A percentile compares a stretch with the other conserved stretches of the same genome.
Conservation (phyloP, 2,888 invertebrate species). For the Alitta virens region DNA sequence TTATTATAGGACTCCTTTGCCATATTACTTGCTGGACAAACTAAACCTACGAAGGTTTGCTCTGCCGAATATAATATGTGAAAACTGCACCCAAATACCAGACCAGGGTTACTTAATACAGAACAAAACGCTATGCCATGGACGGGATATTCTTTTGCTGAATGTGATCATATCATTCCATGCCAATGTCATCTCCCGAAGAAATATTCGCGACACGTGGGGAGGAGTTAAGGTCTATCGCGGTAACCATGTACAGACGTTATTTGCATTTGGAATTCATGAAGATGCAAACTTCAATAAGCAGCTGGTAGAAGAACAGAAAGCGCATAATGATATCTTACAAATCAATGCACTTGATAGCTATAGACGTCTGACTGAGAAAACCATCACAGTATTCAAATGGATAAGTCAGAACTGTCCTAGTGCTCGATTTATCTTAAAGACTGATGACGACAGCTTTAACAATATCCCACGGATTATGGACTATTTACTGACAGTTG, state of each 20-base stretch:
- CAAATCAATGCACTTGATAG: constrained; percentile 21
- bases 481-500: constrained; percentile 22
- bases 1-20: constrained; percentile 20
- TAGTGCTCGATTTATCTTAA: constrained; percentile 25
- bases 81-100: constrained; percentile 20
- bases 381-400: constrained; percentile 25
- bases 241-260: constrained; percentile 26
- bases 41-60: constrained; percentile 25
- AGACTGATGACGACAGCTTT: constrained; percentile 33
- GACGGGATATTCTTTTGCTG: constrained; percentile 25
- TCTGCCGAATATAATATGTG: constrained; percentile 27
- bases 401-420: constrained; percentile 25
- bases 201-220: constrained; percentile 28
- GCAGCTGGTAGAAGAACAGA: constrained; percentile 24
- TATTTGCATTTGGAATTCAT: constrained; percentile 30
- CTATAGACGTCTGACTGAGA: constrained; percentile 29
- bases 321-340: constrained; percentile 14
- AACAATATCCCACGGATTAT: constrained; percentile 28
- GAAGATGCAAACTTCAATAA: constrained; percentile 28
- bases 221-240: constrained; percentile 22
- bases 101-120: constrained; percentile 23
- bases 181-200: constrained; percentile 25
- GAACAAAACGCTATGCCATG: constrained; percentile 20
- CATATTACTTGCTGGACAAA: constrained; percentile 27
- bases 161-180: constrained; percentile 27